Evolutionary conservation across 2,888 invertebrate genomes (phyloP), one percentile per base, ranked within the genome.

Genomic region (Melanostoma scalare): DNA sequence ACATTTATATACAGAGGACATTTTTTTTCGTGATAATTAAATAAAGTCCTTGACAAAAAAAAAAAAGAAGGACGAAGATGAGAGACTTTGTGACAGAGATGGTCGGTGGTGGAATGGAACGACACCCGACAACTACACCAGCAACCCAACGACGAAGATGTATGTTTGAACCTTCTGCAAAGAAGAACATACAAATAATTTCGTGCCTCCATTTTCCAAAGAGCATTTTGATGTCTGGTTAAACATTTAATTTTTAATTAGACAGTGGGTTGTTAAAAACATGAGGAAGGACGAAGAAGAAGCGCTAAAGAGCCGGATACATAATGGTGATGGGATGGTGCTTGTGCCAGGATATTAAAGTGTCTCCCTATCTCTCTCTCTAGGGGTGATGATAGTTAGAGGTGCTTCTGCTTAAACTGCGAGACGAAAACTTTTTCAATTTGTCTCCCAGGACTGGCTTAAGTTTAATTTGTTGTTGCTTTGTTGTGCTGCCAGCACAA

Each of bases 201-300:
- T 72, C 20, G 2, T 56, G 31, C 30, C 38, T 63, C 33, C 36
- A 60, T 72, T 61, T 67, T 75, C 48, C 63, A 60, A 65, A 53
- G 58, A 72, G 81, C 68, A 77, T 82, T 82, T 77, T 74, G 68
- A 78, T 78, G 82, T 78, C 78, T 84, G 74, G 82, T 78, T 84
- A 74, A 84, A 78, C 82, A 78, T 84, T 84, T 84, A 84, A 84
- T 84, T 84, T 84, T 84, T 84, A 84, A 84, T 78, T 84, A 84
- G 78, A 78, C 74, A 74, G 36, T 52, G 58, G 78, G 63, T 58
- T 82, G 73, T 48, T 42, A 42, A 63, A 38, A 63, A 42, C 40
- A 33, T 50, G 53, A 20, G 33, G 20, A 8, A 67, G 9, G 48
- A 48, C 61, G 38, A 53, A 46, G 44, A 33, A 38, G 38, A 63